phyloP scores from a whole-genome alignment of 2,113 vertebrate species.

The Hydropotes inermis region DNA sequence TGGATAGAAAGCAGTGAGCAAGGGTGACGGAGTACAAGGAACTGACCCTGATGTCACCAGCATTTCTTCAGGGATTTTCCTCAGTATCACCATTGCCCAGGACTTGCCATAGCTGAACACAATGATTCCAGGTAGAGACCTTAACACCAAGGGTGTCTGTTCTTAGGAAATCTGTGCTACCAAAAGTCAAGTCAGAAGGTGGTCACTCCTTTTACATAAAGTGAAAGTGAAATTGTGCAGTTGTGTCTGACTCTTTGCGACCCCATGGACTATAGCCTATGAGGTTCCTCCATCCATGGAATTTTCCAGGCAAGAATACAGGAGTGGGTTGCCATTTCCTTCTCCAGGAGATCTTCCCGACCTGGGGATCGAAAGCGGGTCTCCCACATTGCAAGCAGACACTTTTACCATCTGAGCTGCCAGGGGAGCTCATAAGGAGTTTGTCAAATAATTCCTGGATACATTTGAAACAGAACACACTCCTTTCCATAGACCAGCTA shows the following conservation, averaged over 20 bases:
- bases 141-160: background rate
- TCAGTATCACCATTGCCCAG: background rate
- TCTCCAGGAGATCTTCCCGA: background rate
- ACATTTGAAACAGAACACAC: background rate
- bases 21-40: background rate
- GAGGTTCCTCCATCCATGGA: background rate
- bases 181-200: background rate
- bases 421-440: background rate
- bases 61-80: background rate
- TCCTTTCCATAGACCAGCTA: background rate
- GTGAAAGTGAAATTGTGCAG: background rate
- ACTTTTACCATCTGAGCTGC: background rate
- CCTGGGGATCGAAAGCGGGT: background rate
- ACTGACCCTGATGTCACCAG: background rate
- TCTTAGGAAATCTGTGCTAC: background rate
- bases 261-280: background rate
- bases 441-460: background rate
- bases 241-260: fast-evolving
- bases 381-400: background rate
- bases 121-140: background rate
- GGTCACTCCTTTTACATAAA: background rate
- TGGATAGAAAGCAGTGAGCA: background rate
- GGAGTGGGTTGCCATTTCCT: background rate
- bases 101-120: background rate
- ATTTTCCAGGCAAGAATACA: background rate